A percentile compares a stretch with the other conserved stretches of the same genome.
Evolutionary conservation across 2,113 vertebrate genomes (phyloP).

Genomic region (Australoheros scitulus): DNA sequence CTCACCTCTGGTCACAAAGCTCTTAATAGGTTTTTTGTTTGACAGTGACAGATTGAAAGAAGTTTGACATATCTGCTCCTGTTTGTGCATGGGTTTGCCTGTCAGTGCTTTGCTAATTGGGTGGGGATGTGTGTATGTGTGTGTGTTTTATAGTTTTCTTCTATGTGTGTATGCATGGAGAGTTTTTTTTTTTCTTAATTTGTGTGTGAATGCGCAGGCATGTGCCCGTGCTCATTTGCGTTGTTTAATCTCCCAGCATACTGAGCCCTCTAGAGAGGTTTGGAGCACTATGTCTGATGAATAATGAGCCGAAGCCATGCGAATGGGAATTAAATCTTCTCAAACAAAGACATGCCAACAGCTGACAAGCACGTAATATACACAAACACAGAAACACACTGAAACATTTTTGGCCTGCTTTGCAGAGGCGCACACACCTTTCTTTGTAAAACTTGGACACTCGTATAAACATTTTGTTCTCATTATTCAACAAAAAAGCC

Average conservation of each 20-base stretch:
- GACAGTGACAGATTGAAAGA: conserved; percentile 59
- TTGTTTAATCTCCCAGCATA: conserved; percentile 74
- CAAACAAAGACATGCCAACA: conserved; percentile 72
- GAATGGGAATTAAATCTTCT: conserved; percentile 71
- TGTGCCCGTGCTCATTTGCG: conserved; percentile 50
- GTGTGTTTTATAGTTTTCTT: not conserved
- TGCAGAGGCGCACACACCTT: conserved; percentile 14
- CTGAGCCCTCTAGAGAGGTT: conserved; percentile 64
- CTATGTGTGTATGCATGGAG: not conserved
- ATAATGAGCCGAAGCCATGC: conserved; percentile 73
- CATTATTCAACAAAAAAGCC: conserved; percentile 16
- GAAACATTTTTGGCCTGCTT: conserved; percentile 36
- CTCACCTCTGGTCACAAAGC: conserved; percentile 14
- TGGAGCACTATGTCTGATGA: conserved; percentile 69
- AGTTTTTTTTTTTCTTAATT: not conserved
- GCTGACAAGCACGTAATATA: conserved; percentile 59
- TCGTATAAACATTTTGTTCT: conserved; percentile 30
- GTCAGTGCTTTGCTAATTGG: conserved; percentile 26
- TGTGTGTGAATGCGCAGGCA: not conserved
- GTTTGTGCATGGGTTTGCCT: conserved; percentile 10
- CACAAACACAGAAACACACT: conserved; percentile 42
- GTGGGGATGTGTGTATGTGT: not conserved
- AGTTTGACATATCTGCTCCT: conserved; percentile 49
- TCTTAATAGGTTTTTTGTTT: conserved; percentile 37
- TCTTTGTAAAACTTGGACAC: conserved; percentile 25